These are phyloP conservation scores for Girardinichthys multiradiatus DNA, from an alignment of 2,113 vertebrate species.

Conservation along the genomic window DNA sequence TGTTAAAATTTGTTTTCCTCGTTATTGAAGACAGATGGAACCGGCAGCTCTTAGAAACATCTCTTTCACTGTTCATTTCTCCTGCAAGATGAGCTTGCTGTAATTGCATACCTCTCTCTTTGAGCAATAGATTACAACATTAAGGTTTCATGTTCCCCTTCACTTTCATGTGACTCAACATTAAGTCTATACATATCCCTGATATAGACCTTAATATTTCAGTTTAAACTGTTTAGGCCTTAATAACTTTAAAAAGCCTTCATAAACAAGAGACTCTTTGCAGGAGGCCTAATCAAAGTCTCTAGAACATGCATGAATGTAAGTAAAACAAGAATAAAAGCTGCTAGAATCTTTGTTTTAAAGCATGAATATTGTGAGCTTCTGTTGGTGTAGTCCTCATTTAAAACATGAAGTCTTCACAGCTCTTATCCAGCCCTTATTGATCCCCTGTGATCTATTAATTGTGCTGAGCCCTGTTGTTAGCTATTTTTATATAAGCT, in stretches of 20 bases:
- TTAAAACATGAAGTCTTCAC: not conserved
- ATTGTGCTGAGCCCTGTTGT: conserved; percentile 12
- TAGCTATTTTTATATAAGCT: conserved; percentile 40
- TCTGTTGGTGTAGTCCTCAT: not conserved
- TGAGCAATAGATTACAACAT: not conserved
- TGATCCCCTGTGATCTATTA: conserved; percentile 39
- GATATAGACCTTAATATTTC: not conserved
- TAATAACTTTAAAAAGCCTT: not conserved
- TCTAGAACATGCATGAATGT: not conserved
- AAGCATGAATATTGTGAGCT: no score
- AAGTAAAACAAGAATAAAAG: not conserved
- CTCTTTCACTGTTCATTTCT: not conserved
- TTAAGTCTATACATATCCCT: not conserved
- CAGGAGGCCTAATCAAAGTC: not conserved
- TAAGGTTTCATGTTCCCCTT: not conserved
- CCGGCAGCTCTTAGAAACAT: not conserved
- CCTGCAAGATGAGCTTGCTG: not conserved
- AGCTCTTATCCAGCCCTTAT: not conserved
- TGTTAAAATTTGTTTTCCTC: conserved; percentile 2
- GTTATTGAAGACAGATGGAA: not conserved
- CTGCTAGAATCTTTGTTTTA: not conserved
- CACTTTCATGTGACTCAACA: not conserved
- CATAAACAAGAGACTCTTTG: no score
- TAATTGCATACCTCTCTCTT: not conserved
- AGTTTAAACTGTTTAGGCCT: not conserved